A percentile compares a stretch with the other conserved stretches of the same genome.
These are phyloP conservation scores for Tinea semifulvella DNA, from an alignment of 2,888 invertebrate genomes.

Conservation along the genomic window DNA sequence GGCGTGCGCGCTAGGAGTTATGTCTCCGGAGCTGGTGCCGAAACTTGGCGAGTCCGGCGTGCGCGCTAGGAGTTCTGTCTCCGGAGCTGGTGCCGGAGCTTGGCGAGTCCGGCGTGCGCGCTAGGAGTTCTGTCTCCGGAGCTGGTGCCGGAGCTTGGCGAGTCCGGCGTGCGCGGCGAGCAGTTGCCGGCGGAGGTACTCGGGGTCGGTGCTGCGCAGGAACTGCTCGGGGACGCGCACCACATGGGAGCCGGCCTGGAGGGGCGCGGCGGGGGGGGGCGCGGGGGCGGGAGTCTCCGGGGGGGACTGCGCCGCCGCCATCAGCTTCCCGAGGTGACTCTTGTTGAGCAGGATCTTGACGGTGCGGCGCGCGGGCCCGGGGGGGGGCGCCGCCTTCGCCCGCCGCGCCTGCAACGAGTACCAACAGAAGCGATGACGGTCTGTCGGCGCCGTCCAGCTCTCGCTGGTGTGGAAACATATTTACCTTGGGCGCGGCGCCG, in stretches of 20 bases:
- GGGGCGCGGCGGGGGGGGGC: not conserved
- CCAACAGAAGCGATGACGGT: slow-evolving; percentile 47
- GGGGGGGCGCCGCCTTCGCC: slow-evolving; percentile 14
- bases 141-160: slow-evolving; percentile 18
- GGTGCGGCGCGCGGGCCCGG: slow-evolving; percentile 25
- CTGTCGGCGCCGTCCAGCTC: too few relatives aligned
- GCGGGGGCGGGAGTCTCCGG: not conserved
- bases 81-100: too few relatives aligned
- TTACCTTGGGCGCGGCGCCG: too few relatives aligned
- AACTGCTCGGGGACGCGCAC: slow-evolving; percentile 25
- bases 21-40: too few relatives aligned
- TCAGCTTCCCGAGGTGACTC: slow-evolving; percentile 35
- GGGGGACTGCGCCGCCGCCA: slow-evolving; percentile 25
- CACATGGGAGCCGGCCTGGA: slow-evolving; percentile 1
- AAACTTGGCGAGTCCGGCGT: too few relatives aligned
- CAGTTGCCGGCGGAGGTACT: slow-evolving; percentile 31
- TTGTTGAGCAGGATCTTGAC: slow-evolving; percentile 58
- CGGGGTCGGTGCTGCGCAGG: slow-evolving; percentile 22
- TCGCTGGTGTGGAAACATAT: slow-evolving; percentile 34
- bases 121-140: too few relatives aligned
- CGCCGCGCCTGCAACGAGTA: slow-evolving; percentile 17
- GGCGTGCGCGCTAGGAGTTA: too few relatives aligned
- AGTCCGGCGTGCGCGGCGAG: slow-evolving; percentile 28
- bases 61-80: too few relatives aligned
- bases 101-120: too few relatives aligned